Evolutionary conservation across 2,113 vertebrate genomes (phyloP).

Genomic region (Pomatorhinus ruficollis): DNA sequence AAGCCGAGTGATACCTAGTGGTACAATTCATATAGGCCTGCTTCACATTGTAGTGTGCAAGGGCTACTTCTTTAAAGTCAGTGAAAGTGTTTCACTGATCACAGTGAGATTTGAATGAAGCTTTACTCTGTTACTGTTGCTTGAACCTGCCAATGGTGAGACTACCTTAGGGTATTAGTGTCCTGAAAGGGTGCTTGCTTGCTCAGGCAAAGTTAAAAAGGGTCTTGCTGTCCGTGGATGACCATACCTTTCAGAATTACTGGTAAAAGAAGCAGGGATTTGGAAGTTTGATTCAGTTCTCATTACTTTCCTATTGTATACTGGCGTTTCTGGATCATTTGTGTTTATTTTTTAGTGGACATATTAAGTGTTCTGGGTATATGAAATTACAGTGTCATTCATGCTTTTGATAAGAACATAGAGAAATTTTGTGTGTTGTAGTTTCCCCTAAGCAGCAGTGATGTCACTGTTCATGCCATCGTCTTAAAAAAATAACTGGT

Average conservation of each 20-base stretch:
- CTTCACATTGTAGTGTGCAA: not conserved
- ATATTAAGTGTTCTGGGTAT: rapidly evolving
- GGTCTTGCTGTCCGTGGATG: not conserved
- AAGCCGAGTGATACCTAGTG: not conserved
- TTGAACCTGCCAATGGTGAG: not conserved
- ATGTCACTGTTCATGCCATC: not conserved
- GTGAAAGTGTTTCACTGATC: not conserved
- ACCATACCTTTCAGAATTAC: not conserved
- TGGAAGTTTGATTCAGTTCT: not conserved
- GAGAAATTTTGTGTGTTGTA: not conserved
- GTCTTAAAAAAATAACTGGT: not conserved
- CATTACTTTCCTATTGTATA: not conserved
- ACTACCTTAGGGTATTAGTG: no score
- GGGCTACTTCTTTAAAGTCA: not conserved
- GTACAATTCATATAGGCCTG: not conserved
- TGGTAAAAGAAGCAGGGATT: not conserved
- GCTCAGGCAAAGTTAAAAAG: not conserved
- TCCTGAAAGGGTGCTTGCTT: not conserved
- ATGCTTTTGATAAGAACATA: not conserved
- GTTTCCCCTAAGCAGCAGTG: not conserved
- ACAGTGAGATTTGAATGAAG: not conserved
- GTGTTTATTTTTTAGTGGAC: not conserved
- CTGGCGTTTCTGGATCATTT: not conserved
- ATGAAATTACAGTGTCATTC: not conserved
- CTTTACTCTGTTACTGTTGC: not conserved